phyloP scores from a whole-genome alignment of 1,140 invertebrate species.

The Lepidostoma basale region DNA sequence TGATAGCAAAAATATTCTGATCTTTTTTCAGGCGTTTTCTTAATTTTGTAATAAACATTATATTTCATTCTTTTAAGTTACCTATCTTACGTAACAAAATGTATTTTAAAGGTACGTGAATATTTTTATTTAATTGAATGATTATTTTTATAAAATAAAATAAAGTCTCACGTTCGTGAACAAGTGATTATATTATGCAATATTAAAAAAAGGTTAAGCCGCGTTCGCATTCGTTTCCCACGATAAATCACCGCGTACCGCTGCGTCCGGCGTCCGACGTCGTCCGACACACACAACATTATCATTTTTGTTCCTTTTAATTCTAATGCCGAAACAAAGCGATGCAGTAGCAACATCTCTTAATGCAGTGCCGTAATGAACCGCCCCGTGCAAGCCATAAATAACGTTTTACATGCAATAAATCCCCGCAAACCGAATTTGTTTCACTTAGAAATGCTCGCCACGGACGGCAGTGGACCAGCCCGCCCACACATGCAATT shows the following conservation, averaged over 20 bases:
- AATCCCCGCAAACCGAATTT: conserved; percentile 46
- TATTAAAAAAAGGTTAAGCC: no score
- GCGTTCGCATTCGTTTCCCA: no score
- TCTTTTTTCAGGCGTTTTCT: no score
- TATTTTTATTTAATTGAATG: no score
- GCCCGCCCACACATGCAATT: conserved; percentile 13
- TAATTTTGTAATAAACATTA: no score
- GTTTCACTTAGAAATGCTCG: conserved; percentile 41
- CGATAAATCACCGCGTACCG: not conserved
- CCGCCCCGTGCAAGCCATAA: conserved; percentile 38
- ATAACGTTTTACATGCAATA: conserved; percentile 47
- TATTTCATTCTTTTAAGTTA: no score
- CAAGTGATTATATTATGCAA: no score
- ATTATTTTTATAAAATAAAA: no score
- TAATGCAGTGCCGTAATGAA: conserved; percentile 29
- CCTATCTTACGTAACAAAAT: no score
- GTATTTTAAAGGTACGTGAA: no score
- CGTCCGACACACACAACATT: not conserved
- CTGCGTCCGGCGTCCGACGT: not conserved
- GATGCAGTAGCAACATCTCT: conserved; percentile 9
- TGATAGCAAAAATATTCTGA: no score
- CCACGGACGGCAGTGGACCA: conserved; percentile 1
- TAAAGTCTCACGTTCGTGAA: no score
- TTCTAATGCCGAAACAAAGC: conserved; percentile 27
- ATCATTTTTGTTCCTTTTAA: not conserved